These are phyloP conservation scores for Vanessa atalanta DNA, from an alignment of 1,140 invertebrate genomes.

Conservation along the genomic window DNA sequence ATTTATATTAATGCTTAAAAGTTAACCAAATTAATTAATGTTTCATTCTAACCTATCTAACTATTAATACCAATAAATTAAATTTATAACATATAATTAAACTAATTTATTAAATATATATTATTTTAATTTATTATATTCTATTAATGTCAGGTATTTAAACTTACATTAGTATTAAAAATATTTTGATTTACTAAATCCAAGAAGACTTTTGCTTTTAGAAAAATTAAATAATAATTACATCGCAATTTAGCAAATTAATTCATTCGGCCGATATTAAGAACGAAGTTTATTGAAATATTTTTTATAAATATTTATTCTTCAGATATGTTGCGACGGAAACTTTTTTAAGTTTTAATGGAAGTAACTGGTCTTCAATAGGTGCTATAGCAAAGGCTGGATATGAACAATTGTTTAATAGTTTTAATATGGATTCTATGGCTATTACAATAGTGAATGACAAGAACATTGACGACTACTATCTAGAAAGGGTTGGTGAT, in stretches of 20 bases:
- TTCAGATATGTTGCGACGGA: constrained; percentile 60
- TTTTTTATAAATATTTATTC: not conserved
- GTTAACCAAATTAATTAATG: too few relatives aligned
- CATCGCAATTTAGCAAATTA: too few relatives aligned
- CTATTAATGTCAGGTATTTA: too few relatives aligned
- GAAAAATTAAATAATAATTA: too few relatives aligned
- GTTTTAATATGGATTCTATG: constrained; percentile 44
- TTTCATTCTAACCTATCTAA: too few relatives aligned
- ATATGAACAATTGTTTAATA: constrained; percentile 50
- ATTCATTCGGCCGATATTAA: too few relatives aligned
- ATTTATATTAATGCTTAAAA: too few relatives aligned
- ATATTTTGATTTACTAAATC: not conserved
- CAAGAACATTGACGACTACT: constrained; percentile 52
- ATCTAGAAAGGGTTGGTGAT: constrained; percentile 54
- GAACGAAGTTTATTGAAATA: not conserved
- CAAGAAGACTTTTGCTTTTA: too few relatives aligned
- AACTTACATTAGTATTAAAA: not conserved
- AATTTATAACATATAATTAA: too few relatives aligned
- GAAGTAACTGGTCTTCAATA: constrained; percentile 43
- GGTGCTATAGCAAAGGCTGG: constrained; percentile 53
- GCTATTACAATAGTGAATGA: constrained; percentile 45
- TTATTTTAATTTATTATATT: too few relatives aligned
- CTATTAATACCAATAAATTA: too few relatives aligned
- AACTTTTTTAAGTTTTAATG: constrained; percentile 59
- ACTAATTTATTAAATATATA: too few relatives aligned